Percentiles rank a stretch among this genome's conserved stretches.
These are phyloP conservation scores for Ochropacha duplaris DNA, from an alignment of 2,888 invertebrate genomes.

Conservation along the genomic window DNA sequence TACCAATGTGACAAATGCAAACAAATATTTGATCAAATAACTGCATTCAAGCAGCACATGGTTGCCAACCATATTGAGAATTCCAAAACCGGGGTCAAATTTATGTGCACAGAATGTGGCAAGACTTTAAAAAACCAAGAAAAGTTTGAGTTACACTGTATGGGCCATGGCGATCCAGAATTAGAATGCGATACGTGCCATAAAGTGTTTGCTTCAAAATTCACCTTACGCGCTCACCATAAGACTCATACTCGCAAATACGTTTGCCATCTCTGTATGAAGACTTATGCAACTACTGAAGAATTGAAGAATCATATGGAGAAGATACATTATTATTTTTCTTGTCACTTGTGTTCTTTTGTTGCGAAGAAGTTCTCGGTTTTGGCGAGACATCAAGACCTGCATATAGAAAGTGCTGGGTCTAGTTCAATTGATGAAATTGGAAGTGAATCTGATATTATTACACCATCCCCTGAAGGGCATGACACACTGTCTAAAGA, in stretches of 20 bases:
- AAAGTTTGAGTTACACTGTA: conserved; percentile 65
- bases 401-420: conserved; percentile 21
- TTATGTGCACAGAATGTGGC: conserved; percentile 62
- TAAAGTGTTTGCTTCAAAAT: conserved; percentile 75
- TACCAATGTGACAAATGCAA: conserved; percentile 75
- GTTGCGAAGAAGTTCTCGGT: conserved; percentile 35
- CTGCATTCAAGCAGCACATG: conserved; percentile 63
- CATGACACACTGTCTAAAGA: conserved; percentile 19
- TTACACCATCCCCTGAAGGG: conserved; percentile 11
- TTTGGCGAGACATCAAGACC: conserved; percentile 38
- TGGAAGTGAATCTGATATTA: conserved; percentile 33
- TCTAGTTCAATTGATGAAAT: conserved; percentile 13
- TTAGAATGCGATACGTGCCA: conserved; percentile 69
- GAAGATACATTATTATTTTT: conserved; percentile 50
- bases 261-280: conserved; percentile 54
- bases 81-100: conserved; percentile 37
- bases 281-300: conserved; percentile 43
- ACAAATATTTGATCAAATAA: conserved; percentile 62
- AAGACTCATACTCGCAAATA: conserved; percentile 65
- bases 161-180: conserved; percentile 73
- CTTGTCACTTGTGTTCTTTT: conserved; percentile 52
- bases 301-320: conserved; percentile 49
- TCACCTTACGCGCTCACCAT: conserved; percentile 64
- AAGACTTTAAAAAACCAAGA: conserved; percentile 60
- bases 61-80: conserved; percentile 43